Evolutionary conservation across 2,797 vertebrate genomes (phyloP), one percentile per base, ranked within the genome.

Genomic region (Spea hammondii): DNA sequence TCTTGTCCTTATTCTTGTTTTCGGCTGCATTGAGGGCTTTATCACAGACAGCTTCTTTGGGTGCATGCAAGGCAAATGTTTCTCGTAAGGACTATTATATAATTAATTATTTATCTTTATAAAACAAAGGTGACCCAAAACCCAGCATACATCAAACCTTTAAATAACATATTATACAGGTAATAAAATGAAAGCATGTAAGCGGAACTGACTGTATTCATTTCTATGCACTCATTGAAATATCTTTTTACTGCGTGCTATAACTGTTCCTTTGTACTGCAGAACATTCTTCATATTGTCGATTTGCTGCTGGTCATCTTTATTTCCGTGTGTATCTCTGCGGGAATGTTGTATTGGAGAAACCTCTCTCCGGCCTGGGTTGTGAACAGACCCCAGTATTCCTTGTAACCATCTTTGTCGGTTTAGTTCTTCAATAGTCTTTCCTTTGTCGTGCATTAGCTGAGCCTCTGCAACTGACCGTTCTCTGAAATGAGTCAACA

Each of bases 391-490:
- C 17, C 47, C 75, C 50, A 82, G 65, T 17, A 82, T 65, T 10
- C 59, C 53, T 73, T 82, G 75, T 64, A 82, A 14, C 80, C 80
- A 82, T 55, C 66, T 69, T 45, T 77, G 74, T 14, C 80, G 75
- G 65, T 45, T 77, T 45, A 77, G 49, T 65, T 82, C 80, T 82
- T 74, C 70, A 57, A 82, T 78, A 7, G 75, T 65, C 50, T 78
- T 77, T 69, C 75, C 80, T 74, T 78, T 82, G 67, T 82, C 80
- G 45, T 82, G 80, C 80, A 82, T 82, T 45, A 82, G 65, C 51
- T 82, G 80, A n/a, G 70, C 65, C n/a, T 82, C 80, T 11, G 80
- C 48, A 57, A 82, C 80, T 57, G 80, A 74, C 55, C 80, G 73
- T 50, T 82, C 75, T 65, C 80, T 82, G 70, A n/a, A 74, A 74